These are phyloP conservation scores for Hartigia nigra DNA, from an alignment of 2,888 invertebrate genomes.

Conservation along the genomic window DNA sequence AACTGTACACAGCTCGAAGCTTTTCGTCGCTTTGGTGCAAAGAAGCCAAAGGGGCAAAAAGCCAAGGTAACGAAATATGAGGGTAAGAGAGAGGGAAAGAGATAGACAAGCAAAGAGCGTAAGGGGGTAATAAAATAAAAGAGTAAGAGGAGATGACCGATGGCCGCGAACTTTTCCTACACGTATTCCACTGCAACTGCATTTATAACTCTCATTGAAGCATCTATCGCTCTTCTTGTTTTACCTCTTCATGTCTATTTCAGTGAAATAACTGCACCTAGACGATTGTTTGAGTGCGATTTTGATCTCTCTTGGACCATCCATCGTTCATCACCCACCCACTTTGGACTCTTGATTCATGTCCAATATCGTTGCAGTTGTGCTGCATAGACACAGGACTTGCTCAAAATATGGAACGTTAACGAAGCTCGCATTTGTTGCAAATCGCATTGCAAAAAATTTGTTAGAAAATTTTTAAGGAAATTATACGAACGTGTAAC, in stretches of 20 bases:
- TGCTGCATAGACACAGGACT: not conserved
- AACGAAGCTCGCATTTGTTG: not conserved
- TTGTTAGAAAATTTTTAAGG: not conserved
- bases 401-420: not conserved
- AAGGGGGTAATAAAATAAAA: not conserved
- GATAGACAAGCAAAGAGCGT: constrained; percentile 4
- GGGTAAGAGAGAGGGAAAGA: constrained; percentile 17
- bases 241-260: not conserved
- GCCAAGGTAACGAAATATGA: not conserved
- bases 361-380: constrained; percentile 47
- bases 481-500: not conserved
- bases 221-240: constrained; percentile 20
- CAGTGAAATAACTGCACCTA: constrained; percentile 36
- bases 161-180: constrained; percentile 13
- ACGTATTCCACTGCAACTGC: constrained; percentile 10
- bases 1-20: not conserved
- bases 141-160: constrained; percentile 9
- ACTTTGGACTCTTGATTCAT: constrained; percentile 45
- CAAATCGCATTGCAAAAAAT: too few relatives aligned
- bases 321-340: constrained; percentile 27
- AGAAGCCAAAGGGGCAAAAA: not conserved
- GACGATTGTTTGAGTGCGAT: constrained; percentile 41
- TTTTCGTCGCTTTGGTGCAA: not conserved
- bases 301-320: constrained; percentile 33
- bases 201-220: constrained; percentile 2